phyloP scores from a whole-genome alignment of 1,140 invertebrate species.

The Drosophila insularis region DNA sequence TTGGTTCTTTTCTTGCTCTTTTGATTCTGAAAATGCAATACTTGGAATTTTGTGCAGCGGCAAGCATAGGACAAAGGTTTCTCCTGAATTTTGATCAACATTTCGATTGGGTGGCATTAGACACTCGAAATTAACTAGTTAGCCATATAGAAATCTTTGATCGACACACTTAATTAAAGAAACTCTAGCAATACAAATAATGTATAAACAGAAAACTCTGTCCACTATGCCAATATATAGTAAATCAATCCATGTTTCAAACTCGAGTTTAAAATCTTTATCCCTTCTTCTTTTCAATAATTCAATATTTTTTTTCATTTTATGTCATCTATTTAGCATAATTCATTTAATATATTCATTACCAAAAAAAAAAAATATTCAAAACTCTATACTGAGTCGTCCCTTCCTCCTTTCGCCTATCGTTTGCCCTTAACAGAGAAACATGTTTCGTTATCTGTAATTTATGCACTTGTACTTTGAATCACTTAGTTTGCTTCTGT shows the following conservation, averaged over 20 bases:
- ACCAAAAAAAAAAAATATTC: not conserved
- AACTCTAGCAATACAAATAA: not conserved
- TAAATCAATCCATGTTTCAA: not conserved
- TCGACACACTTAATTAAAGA: not conserved
- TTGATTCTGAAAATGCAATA: constrained; percentile 59
- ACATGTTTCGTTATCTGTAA: constrained; percentile 75
- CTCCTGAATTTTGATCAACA: constrained; percentile 67
- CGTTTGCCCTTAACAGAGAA: not conserved
- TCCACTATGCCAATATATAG: too few species aligned
- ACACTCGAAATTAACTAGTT: constrained; percentile 42
- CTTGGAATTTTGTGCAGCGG: constrained; percentile 71
- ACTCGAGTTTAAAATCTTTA: too few species aligned
- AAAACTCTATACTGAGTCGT: not conserved
- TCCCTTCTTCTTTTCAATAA: too few species aligned
- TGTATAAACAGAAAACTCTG: not conserved
- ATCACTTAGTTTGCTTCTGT: constrained; percentile 58
- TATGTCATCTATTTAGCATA: not conserved
- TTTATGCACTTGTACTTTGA: constrained; percentile 80
- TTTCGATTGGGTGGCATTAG: constrained; percentile 52
- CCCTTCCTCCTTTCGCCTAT: not conserved
- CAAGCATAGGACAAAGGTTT: constrained; percentile 75
- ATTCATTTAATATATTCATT: not conserved
- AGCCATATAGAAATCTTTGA: not conserved
- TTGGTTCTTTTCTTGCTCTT: constrained; percentile 32
- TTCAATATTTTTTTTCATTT: not conserved